phyloP scores from a whole-genome alignment of 2,888 invertebrate genomes.

The Tenthredo distinguenda region DNA sequence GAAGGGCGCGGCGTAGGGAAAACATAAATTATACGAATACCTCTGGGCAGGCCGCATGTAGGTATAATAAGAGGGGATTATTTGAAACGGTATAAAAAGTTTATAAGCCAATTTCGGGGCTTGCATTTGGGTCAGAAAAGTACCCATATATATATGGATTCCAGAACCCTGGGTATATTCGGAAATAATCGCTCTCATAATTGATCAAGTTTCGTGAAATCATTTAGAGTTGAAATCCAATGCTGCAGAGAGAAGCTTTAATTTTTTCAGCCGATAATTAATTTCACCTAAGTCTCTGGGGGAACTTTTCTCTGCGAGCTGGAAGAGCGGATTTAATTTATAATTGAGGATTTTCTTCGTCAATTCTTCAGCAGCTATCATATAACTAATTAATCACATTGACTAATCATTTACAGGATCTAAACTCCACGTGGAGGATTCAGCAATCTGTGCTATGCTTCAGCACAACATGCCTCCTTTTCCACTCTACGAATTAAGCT shows the following conservation, averaged over 20 bases:
- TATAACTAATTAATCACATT: slow-evolving; percentile 22
- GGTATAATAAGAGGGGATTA: neutral
- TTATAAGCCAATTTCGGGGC: neutral
- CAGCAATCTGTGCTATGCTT: slow-evolving; percentile 89
- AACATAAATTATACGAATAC: slow-evolving; percentile 12
- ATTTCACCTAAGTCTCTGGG: neutral
- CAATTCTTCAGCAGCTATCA: neutral
- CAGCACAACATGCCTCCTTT: slow-evolving; percentile 79
- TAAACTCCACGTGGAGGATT: slow-evolving; percentile 81
- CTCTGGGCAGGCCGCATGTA: neutral
- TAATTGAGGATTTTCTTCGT: neutral
- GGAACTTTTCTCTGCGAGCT: neutral
- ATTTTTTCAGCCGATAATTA: slow-evolving; percentile 1
- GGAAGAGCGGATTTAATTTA: slow-evolving; percentile 8
- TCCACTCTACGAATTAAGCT: slow-evolving; percentile 89
- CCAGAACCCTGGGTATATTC: neutral
- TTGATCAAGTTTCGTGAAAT: neutral
- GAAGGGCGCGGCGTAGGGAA: neutral
- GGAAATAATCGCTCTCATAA: neutral
- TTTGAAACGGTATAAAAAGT: slow-evolving; percentile 10
- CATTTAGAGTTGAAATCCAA: neutral
- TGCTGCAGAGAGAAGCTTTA: neutral
- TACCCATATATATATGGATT: neutral
- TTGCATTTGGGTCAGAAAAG: neutral
- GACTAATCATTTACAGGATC: slow-evolving; percentile 72